Conservation (phyloP, 1,140 invertebrate species). For the Lineus longissimus region DNA sequence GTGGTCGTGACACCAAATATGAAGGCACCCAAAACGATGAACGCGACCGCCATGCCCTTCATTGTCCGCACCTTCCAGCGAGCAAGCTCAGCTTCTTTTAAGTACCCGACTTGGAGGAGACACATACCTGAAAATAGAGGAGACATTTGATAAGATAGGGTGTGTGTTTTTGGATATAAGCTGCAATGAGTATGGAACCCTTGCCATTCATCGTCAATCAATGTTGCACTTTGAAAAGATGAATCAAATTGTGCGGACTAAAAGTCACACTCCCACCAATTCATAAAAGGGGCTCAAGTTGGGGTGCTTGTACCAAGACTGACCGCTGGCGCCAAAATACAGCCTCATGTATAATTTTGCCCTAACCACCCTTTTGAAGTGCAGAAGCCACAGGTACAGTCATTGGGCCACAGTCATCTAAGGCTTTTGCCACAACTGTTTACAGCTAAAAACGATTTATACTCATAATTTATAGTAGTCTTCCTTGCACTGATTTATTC, state of each 20-base stretch:
- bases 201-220: neutral
- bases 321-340: too few relatives aligned
- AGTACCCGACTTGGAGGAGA: conserved; percentile 56
- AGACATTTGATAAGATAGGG: neutral
- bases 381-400: neutral
- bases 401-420: neutral
- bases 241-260: neutral
- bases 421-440: neutral
- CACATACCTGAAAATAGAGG: conserved; percentile 58
- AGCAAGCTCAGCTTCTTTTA: conserved; percentile 29
- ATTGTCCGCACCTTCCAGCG: conserved; percentile 18
- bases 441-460: too few relatives aligned
- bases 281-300: neutral
- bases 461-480: too few relatives aligned
- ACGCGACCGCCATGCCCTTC: conserved; percentile 45
- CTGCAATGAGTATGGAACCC: too few relatives aligned
- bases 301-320: neutral
- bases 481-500: too few relatives aligned
- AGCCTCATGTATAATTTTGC: too few relatives aligned
- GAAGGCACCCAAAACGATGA: conserved; percentile 61
- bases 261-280: neutral
- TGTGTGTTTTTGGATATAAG: neutral
- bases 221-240: conserved; percentile 10
- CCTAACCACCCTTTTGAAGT: too few relatives aligned
- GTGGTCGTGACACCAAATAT: conserved; percentile 61